Evolutionary conservation across 2,888 invertebrate species (phyloP).

Genomic region (Drosophila mimetica): DNA sequence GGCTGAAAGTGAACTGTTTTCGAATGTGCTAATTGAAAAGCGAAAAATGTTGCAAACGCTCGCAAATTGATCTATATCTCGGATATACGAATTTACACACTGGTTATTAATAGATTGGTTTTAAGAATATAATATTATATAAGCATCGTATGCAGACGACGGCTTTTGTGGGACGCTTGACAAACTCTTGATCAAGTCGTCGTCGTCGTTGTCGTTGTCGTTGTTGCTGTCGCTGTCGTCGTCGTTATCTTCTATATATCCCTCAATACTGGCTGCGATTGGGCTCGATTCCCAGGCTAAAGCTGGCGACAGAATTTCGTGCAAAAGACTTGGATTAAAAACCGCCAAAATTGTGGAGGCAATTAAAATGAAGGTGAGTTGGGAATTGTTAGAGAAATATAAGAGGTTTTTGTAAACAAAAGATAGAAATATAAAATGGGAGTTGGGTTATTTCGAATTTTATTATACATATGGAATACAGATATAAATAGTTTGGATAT

Average conservation of each 20-base stretch:
- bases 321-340: conserved; percentile 77
- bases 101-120: conserved; percentile 21
- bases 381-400: not conserved
- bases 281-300: conserved; percentile 32
- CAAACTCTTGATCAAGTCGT: conserved; percentile 56
- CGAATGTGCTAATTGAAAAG: conserved; percentile 56
- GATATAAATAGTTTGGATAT: not conserved
- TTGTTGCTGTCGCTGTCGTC: conserved; percentile 36
- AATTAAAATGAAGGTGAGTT: conserved; percentile 83
- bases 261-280: conserved; percentile 19
- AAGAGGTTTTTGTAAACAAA: not conserved
- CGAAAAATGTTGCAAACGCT: conserved; percentile 44
- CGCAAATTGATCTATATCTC: conserved; percentile 43
- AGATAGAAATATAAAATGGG: too few relatives aligned
- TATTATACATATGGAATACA: too few relatives aligned
- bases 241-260: not conserved
- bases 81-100: conserved; percentile 16
- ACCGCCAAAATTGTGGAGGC: conserved; percentile 84
- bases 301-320: conserved; percentile 66
- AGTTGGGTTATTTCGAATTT: too few relatives aligned
- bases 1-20: conserved; percentile 34
- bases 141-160: conserved; percentile 40
- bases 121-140: conserved; percentile 51
- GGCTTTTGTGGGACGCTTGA: conserved; percentile 56
- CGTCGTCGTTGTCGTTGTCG: conserved; percentile 37